Evolutionary conservation across 1,140 invertebrate species (phyloP).

Genomic region (Hyles vespertilio): DNA sequence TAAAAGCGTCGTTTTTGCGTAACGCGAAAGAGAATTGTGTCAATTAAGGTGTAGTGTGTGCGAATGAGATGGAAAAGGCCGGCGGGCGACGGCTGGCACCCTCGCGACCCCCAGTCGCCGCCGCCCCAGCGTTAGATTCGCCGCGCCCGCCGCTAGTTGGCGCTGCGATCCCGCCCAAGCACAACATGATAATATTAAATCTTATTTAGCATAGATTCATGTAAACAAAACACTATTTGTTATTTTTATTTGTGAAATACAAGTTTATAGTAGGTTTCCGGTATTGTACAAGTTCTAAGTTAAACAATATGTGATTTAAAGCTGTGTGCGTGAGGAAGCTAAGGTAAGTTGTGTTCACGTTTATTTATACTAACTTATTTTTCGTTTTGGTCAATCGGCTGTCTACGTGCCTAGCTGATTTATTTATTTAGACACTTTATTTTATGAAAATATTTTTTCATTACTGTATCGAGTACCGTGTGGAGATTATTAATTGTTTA

Average conservation of each 20-base stretch:
- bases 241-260: not conserved
- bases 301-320: conserved; percentile 3
- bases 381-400: too few relatives aligned
- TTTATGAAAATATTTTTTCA: not conserved
- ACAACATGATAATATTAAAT: conserved; percentile 54
- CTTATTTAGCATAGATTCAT: conserved; percentile 52
- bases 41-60: conserved; percentile 46
- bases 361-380: conserved; percentile 5
- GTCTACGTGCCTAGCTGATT: too few relatives aligned
- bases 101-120: conserved; percentile 34
- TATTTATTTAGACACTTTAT: too few relatives aligned
- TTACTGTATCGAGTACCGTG: not conserved
- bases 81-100: conserved; percentile 28
- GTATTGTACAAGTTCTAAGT: not conserved
- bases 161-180: conserved; percentile 60
- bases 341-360: conserved; percentile 26
- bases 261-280: not conserved
- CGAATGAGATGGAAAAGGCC: conserved; percentile 38
- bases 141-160: conserved; percentile 57
- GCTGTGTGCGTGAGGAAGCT: conserved; percentile 15
- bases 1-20: conserved; percentile 68
- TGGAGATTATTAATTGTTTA: not conserved
- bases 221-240: conserved; percentile 63
- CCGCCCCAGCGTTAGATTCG: conserved; percentile 49
- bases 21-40: conserved; percentile 38